phyloP scores from a whole-genome alignment of 1,140 invertebrate species.

The Aphis gossypii region DNA sequence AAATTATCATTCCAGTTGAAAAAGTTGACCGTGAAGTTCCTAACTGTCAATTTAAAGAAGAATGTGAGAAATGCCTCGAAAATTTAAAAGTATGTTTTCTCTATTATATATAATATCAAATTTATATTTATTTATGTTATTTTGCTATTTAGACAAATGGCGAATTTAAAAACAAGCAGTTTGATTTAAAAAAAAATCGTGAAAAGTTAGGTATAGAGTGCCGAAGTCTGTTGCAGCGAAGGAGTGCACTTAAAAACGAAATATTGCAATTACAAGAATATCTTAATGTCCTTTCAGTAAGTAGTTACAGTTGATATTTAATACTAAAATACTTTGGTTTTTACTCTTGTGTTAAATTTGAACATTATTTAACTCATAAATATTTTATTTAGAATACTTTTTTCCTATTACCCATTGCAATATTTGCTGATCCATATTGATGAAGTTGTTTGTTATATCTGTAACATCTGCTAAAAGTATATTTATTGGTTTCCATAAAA shows the following conservation, averaged over 20 bases:
- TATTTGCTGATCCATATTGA: neutral
- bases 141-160: neutral
- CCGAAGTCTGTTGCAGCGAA: conserved; percentile 21
- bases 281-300: conserved; percentile 16
- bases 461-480: no score
- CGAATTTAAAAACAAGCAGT: conserved; percentile 11
- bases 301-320: neutral
- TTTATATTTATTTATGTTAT: neutral
- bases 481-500: no score
- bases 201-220: conserved; percentile 32
- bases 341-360: neutral
- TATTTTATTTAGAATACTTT: neutral
- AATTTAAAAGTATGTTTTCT: conserved; percentile 26
- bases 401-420: neutral
- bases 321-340: neutral
- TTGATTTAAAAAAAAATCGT: conserved; percentile 11
- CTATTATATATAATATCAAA: neutral
- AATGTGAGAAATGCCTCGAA: conserved; percentile 15
- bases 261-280: conserved; percentile 37
- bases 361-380: neutral
- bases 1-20: neutral
- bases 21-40: neutral
- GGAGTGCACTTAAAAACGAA: conserved; percentile 26
- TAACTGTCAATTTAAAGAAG: neutral
- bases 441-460: no score